Base-by-base conservation (phyloP, 2,888 invertebrate genomes). In the Aphidoletes aphidimyza region DNA sequence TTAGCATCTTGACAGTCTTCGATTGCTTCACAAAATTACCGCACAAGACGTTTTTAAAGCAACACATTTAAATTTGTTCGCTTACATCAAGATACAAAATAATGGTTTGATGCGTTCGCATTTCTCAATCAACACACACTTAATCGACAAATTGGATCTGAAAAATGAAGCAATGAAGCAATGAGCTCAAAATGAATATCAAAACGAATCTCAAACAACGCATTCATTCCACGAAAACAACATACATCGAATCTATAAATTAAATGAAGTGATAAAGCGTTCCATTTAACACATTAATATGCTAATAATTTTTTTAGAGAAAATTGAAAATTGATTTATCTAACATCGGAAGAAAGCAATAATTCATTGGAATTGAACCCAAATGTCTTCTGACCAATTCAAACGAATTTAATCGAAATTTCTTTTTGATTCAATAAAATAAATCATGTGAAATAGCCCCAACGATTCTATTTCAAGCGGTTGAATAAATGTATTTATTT, bases 251-350 rank as follows among this genome's bases (percentile, higher is more conserved):
- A 69, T 69, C 69, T 69, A 69, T 69, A 69, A 69, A 69, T 69
- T 69, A 69, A 69, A 69, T 69, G 30, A 69, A 30, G 30, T 69
- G 81, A 37, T 81, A 81, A 81, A 37, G 37, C 37, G 81, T 81
- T 81, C 37, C 81, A 81, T 81, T 37, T 37, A 81, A 81, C 36
- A 81, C 81, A 81, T 81, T 81, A 37, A 81, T 37, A 81, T 81
- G 81, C n/a, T 36, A 81, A 81, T 81, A n/a, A n/a, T n/a, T n/a
- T n/a, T n/a, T 81, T 37, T 37, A 0, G 1, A 6, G 6, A 22
- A 37, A 37, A 37, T 11, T 3, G 11, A 81, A 78, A 78, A 78
- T 81, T 22, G 37, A 81, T 81, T 81, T 37, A 81, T 37, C 22
- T 81, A 22, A 6, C 36, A 37, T 81, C 81, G 81, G 81, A 81